These are phyloP conservation scores for Mustela nigripes DNA, from an alignment of 2,113 vertebrate species.

Conservation along the genomic window DNA sequence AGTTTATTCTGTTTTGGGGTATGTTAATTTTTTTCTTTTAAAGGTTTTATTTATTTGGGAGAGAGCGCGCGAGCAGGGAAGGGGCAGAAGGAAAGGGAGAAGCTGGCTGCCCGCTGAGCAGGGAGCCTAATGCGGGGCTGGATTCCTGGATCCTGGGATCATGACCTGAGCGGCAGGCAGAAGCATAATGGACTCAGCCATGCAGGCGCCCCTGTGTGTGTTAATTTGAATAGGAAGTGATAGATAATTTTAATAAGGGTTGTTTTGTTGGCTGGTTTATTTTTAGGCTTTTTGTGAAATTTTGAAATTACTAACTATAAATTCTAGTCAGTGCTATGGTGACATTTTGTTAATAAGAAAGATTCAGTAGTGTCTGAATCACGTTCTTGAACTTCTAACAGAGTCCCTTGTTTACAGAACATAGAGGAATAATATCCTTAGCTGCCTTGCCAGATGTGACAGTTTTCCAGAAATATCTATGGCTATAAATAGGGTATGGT, in stretches of 20 bases:
- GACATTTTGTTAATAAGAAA: slow-evolving; percentile 14
- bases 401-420: not conserved
- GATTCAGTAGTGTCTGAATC: not conserved
- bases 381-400: not conserved
- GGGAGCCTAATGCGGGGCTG: not conserved
- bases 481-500: not conserved
- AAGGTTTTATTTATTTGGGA: not conserved
- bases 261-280: not conserved
- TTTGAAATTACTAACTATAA: slow-evolving; percentile 11
- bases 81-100: not conserved
- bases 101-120: not conserved
- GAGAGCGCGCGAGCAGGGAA: not conserved
- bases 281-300: not conserved
- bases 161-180: not conserved
- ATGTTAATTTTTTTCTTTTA: not conserved
- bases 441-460: not conserved
- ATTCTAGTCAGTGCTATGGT: not conserved
- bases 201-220: not conserved
- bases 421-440: not conserved
- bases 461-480: not conserved
- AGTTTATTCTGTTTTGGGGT: not conserved
- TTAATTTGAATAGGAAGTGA: not conserved
- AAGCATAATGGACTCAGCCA: not conserved
- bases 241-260: slow-evolving; percentile 22
- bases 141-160: not conserved